Percentiles rank a stretch among this genome's conserved stretches.
Evolutionary conservation across 1,140 invertebrate species (phyloP).

Genomic region (Drosophila rhopaloa): DNA sequence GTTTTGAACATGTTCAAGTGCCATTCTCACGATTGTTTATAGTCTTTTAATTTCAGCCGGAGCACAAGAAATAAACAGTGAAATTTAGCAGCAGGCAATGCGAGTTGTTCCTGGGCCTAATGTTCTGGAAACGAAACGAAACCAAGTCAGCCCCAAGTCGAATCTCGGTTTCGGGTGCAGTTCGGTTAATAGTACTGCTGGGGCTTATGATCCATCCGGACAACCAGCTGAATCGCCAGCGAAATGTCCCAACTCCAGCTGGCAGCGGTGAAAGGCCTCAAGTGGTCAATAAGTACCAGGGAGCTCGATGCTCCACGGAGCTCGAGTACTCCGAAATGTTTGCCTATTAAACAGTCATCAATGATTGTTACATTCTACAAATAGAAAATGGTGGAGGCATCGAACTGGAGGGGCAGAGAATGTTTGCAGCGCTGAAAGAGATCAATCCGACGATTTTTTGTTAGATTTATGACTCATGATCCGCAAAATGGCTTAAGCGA

Average conservation of each 20-base stretch:
- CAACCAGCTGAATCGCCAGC: conserved; percentile 15
- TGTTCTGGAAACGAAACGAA: conserved; percentile 53
- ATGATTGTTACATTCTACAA: conserved; percentile 69
- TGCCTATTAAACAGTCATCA: conserved; percentile 63
- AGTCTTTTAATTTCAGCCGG: conserved; percentile 81
- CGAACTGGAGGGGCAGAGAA: conserved; percentile 8
- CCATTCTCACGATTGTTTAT: conserved; percentile 84
- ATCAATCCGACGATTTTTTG: conserved; percentile 28
- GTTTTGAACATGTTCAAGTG: conserved; percentile 83
- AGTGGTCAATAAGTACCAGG: conserved; percentile 61
- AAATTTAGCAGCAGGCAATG: conserved; percentile 78
- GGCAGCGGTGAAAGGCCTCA: conserved; percentile 53
- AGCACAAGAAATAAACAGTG: conserved; percentile 79
- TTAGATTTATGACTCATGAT: conserved; percentile 35
- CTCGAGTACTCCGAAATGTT: conserved; percentile 57
- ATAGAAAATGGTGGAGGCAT: conserved; percentile 37
- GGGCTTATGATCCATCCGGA: neutral
- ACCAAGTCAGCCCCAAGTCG: conserved; percentile 2
- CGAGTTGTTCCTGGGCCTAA: conserved; percentile 50
- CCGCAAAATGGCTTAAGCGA: neutral
- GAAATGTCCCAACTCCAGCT: conserved; percentile 8
- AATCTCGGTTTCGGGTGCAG: conserved; percentile 24
- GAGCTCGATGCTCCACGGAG: conserved; percentile 42
- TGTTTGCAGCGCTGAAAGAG: conserved; percentile 19
- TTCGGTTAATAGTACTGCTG: conserved; percentile 11